Evolutionary conservation across 2,113 vertebrate genomes (phyloP).

Genomic region (Vombatus ursinus): DNA sequence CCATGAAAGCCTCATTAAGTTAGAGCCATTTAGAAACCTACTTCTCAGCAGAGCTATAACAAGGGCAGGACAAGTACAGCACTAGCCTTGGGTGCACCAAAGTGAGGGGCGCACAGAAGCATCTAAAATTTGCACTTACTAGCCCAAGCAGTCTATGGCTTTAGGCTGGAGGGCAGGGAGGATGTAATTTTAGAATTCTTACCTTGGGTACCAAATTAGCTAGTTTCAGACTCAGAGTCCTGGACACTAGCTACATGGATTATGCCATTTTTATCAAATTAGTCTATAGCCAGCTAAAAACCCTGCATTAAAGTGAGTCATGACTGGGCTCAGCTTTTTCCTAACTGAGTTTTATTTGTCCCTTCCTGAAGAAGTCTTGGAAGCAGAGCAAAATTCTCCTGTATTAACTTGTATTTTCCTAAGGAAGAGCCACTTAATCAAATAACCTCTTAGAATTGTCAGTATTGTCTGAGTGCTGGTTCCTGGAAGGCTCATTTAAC

Average conservation of each 20-base stretch:
- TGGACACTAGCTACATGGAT: slow-evolving; percentile 7
- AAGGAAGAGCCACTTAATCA: slow-evolving; percentile 63
- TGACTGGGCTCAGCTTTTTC: slow-evolving; percentile 48
- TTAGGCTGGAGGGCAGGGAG: neutral
- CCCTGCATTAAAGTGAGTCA: slow-evolving; percentile 55
- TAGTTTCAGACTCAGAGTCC: slow-evolving; percentile 25
- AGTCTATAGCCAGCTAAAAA: slow-evolving; percentile 65
- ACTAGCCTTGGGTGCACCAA: neutral
- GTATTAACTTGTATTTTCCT: slow-evolving; percentile 24
- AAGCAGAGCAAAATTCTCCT: slow-evolving; percentile 35
- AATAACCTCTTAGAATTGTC: slow-evolving; percentile 63
- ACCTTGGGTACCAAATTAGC: neutral
- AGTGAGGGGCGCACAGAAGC: neutral
- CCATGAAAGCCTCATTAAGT: neutral
- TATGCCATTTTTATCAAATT: slow-evolving; percentile 70
- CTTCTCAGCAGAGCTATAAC: slow-evolving; percentile 19
- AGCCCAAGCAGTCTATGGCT: neutral
- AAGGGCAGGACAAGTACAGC: neutral
- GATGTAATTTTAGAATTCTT: neutral
- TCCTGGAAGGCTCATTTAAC: slow-evolving; percentile 65
- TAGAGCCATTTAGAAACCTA: slow-evolving; percentile 43
- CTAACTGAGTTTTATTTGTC: slow-evolving; percentile 54
- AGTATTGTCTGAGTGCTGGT: slow-evolving; percentile 46
- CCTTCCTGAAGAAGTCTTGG: slow-evolving; percentile 59
- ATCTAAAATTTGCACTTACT: neutral